Base-by-base conservation (phyloP, 2,888 invertebrate species). In the Anthophora plumipes region DNA sequence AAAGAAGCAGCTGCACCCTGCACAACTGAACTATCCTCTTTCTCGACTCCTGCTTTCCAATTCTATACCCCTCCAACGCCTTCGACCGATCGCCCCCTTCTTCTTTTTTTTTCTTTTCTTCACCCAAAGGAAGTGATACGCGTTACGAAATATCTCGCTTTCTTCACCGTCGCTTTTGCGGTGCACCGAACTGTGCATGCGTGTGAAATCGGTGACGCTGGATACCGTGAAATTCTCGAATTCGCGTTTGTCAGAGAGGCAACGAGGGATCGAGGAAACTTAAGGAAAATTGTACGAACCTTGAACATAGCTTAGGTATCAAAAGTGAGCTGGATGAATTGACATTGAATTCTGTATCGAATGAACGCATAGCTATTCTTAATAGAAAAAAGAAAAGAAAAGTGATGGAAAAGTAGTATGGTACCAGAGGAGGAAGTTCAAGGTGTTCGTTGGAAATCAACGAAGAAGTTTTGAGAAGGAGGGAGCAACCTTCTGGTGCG, bases 1-100 rank as follows among this genome's bases (percentile, higher is more conserved):
- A 89, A 89, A 88, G 89, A 84, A 80, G 85, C 88, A 88, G 88
- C 88, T 87, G 88, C 89, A 80, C 85, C 80, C 83, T 67, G 76
- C 39, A 75, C 72, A 74, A 60, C 64, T 39, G 72, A 31, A 52
- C 84, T 83, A 77, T 75, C 72, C 83, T 83, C 69, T 84, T 50
- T 9, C 14, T 86, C 73, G 79, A 69, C 64, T 77, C 61, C 55
- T 43, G 67, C 46, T 55, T 52, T 61, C n/a, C 52, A 81, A 84
- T 84, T 86, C 77, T 77, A 77, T 59, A 54, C 17, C 14, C 63
- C 46, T 43, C 64, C n/a, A 6, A 17, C 50, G 22, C 22, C 54
- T 60, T 60, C 55, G n/a, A n/a, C n/a, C n/a, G n/a, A n/a, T n/a
- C n/a, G n/a, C n/a, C 68, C 59, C 64, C 37, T 39, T 55, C 52